Conservation (phyloP, 2,888 invertebrate genomes). For the Lysandra coridon region DNA sequence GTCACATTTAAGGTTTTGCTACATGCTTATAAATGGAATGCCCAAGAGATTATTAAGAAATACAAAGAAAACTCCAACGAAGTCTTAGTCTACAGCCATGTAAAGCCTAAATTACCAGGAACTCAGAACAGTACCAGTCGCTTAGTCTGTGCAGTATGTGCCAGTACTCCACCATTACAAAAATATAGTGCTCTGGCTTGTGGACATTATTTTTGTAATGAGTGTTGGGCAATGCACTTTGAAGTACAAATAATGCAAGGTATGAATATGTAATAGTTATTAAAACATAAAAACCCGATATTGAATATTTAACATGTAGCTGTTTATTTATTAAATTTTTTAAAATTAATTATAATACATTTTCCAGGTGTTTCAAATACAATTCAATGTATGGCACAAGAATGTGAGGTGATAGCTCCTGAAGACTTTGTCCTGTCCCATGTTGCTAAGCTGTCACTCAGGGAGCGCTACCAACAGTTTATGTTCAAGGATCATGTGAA, state of each 20-base stretch:
- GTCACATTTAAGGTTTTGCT: slow-evolving; percentile 83
- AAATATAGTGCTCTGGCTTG: slow-evolving; percentile 92
- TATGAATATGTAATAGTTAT: slow-evolving; percentile 49
- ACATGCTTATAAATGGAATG: slow-evolving; percentile 94
- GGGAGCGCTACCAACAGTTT: slow-evolving; percentile 97
- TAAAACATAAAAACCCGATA: too few relatives aligned
- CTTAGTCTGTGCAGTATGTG: slow-evolving; percentile 89
- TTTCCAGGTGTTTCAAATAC: slow-evolving; percentile 85
- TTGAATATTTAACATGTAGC: too few relatives aligned
- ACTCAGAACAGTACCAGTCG: slow-evolving; percentile 57
- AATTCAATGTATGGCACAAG: slow-evolving; percentile 98
- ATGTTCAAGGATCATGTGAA: slow-evolving; percentile 98
- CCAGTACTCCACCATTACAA: slow-evolving; percentile 82
- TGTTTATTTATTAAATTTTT: neutral
- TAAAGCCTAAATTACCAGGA: slow-evolving; percentile 64
- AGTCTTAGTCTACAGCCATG: slow-evolving; percentile 76
- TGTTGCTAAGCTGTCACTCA: slow-evolving; percentile 88
- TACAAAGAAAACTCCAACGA: slow-evolving; percentile 89
- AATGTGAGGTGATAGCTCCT: slow-evolving; percentile 96
- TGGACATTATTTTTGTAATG: slow-evolving; percentile 96
- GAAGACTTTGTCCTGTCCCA: slow-evolving; percentile 96
- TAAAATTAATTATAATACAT: neutral
- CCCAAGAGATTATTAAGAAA: slow-evolving; percentile 88
- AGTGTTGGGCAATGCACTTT: slow-evolving; percentile 98
- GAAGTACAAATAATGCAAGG: slow-evolving; percentile 97